phyloP scores from a whole-genome alignment of 2,113 vertebrate genomes.

The Malaclemys terrapin region DNA sequence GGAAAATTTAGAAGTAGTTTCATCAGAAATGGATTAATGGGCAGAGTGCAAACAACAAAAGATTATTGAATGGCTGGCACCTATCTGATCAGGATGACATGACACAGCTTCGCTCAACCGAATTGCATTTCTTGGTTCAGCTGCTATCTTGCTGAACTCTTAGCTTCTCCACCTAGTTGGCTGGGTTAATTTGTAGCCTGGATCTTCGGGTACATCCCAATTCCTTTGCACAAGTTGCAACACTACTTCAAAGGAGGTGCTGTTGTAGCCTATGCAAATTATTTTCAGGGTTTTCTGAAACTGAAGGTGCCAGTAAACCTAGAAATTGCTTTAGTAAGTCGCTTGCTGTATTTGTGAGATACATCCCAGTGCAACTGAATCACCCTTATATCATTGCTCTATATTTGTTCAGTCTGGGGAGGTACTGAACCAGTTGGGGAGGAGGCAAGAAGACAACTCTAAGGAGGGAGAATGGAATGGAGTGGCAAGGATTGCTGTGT shows the following conservation, averaged over 20 bases:
- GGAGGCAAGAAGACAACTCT: constrained; percentile 21
- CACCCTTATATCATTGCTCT: neutral
- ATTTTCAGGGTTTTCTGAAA: constrained; percentile 63
- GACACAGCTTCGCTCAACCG: constrained; percentile 29
- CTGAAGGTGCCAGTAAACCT: constrained; percentile 41
- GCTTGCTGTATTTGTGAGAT: constrained; percentile 21
- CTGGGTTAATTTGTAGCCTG: constrained; percentile 66
- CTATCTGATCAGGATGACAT: constrained; percentile 31
- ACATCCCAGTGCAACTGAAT: neutral
- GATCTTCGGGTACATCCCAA: constrained; percentile 68
- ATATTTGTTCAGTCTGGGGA: constrained; percentile 43
- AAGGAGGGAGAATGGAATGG: constrained; percentile 31
- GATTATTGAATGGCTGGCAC: constrained; percentile 58
- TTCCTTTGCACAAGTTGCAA: constrained; percentile 67
- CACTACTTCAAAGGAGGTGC: constrained; percentile 72
- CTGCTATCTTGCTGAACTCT: constrained; percentile 65
- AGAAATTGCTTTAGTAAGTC: constrained; percentile 54
- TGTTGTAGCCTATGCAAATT: constrained; percentile 59
- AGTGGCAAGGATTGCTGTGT: neutral
- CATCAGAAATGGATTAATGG: constrained; percentile 31
- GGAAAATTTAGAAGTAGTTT: constrained; percentile 53
- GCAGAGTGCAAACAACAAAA: constrained; percentile 34
- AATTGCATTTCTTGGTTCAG: constrained; percentile 43
- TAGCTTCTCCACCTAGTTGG: constrained; percentile 61
- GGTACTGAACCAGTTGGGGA: neutral